Evolutionary conservation across 1,140 invertebrate species (phyloP).

Genomic region (Hirudo medicinalis): DNA sequence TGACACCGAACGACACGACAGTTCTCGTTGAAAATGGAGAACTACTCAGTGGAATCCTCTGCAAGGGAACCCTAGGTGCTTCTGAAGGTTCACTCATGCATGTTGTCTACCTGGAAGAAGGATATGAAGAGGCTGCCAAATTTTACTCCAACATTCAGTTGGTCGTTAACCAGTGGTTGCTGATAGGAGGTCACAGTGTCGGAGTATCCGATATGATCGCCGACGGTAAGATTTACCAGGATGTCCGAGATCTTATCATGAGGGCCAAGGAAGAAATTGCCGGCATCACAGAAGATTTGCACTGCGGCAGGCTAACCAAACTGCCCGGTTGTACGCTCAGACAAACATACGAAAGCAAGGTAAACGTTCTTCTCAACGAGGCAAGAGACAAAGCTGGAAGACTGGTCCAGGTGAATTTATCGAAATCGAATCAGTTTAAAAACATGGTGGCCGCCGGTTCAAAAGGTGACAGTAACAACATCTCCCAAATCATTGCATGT

Average conservation of each 20-base stretch:
- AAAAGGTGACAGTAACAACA: slow-evolving; percentile 99
- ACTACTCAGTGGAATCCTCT: slow-evolving; percentile 78
- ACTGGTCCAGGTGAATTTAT: slow-evolving; percentile 94
- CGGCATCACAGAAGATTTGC: slow-evolving; percentile 98
- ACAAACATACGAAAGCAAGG: slow-evolving; percentile 67
- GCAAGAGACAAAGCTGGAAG: slow-evolving; percentile 99
- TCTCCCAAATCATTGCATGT: slow-evolving; percentile 99
- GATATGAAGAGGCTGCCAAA: slow-evolving; percentile 85
- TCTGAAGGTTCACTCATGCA: slow-evolving; percentile 91
- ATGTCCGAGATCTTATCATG: slow-evolving; percentile 93
- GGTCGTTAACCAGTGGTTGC: slow-evolving; percentile 94
- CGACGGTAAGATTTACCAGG: slow-evolving; percentile 91
- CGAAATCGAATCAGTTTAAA: slow-evolving; percentile 98
- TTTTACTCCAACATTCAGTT: slow-evolving; percentile 99
- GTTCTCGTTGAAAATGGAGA: slow-evolving; percentile 94
- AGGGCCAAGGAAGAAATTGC: slow-evolving; percentile 96
- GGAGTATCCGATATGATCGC: slow-evolving; percentile 99
- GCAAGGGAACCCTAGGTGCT: slow-evolving; percentile 93
- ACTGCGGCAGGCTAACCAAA: slow-evolving; percentile 97
- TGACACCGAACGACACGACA: slow-evolving; percentile 95
- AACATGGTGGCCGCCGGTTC: slow-evolving; percentile 99
- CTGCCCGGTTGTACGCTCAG: slow-evolving; percentile 94
- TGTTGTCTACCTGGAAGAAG: slow-evolving; percentile 91
- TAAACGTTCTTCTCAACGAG: slow-evolving; percentile 82
- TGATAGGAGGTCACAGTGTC: slow-evolving; percentile 91